Percentiles rank a stretch among this genome's conserved stretches.
Conservation (phyloP, 2,113 vertebrate genomes). For the Lontra canadensis region DNA sequence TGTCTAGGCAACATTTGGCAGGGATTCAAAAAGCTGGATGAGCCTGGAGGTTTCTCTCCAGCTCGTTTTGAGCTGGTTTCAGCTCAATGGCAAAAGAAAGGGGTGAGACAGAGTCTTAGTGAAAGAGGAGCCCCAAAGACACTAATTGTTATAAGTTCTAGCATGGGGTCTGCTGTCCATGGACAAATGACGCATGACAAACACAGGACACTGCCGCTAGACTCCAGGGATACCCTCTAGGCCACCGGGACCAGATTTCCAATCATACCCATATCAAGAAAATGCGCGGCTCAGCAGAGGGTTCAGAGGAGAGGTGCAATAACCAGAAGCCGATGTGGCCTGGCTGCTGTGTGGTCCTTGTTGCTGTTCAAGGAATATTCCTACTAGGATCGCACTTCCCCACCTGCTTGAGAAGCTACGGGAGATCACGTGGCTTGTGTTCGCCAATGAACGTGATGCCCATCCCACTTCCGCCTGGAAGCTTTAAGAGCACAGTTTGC, state of each 20-base stretch:
- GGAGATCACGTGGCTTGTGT: not conserved
- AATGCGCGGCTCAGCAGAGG: not conserved
- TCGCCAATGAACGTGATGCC: not conserved
- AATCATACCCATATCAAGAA: not conserved
- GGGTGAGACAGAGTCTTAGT: not conserved
- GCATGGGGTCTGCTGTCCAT: not conserved
- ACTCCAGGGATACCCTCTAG: not conserved
- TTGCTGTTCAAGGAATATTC: not conserved
- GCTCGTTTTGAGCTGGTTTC: not conserved
- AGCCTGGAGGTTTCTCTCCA: not conserved
- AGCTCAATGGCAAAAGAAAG: not conserved
- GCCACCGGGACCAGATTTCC: not conserved
- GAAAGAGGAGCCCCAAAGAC: not conserved
- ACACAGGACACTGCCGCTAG: too few species aligned
- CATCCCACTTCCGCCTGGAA: not conserved
- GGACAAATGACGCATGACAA: not conserved
- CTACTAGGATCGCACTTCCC: not conserved
- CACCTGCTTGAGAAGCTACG: not conserved
- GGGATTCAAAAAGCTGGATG: not conserved
- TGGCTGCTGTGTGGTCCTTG: not conserved
- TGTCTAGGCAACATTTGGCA: conserved; percentile 52
- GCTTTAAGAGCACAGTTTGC: not conserved
- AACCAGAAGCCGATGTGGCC: not conserved
- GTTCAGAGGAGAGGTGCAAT: not conserved
- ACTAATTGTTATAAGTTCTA: not conserved